Percentiles rank a stretch among this genome's conserved stretches.
These are phyloP conservation scores for Ips typographus DNA, from an alignment of 1,140 invertebrate species.

Conservation along the genomic window DNA sequence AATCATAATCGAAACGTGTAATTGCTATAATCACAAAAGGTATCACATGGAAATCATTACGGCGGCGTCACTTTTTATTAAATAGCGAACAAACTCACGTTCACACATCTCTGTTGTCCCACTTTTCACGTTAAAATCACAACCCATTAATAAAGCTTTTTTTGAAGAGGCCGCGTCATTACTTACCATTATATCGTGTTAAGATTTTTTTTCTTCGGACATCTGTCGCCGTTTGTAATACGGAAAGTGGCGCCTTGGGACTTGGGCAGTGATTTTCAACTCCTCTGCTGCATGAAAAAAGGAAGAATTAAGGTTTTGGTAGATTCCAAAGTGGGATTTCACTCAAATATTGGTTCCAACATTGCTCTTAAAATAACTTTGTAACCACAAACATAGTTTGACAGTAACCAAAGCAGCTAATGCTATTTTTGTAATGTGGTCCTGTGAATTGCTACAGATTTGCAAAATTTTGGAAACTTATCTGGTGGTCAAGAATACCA, in stretches of 20 bases:
- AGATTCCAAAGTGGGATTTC: no score
- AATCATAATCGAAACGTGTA: background rate
- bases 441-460: no score
- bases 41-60: background rate
- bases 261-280: slow-evolving; percentile 19
- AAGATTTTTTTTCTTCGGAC: slow-evolving; percentile 33
- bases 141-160: slow-evolving; percentile 35
- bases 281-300: no score
- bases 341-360: background rate
- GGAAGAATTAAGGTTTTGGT: no score
- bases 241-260: slow-evolving; percentile 30
- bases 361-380: background rate
- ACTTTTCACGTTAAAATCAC: slow-evolving; percentile 33
- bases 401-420: no score
- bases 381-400: no score
- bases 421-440: no score
- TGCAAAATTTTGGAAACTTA: no score
- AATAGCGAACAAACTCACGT: background rate
- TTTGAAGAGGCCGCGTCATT: slow-evolving; percentile 32
- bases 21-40: background rate
- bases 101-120: slow-evolving; percentile 9
- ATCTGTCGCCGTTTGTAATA: slow-evolving; percentile 37
- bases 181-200: slow-evolving; percentile 36
- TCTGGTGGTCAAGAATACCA: slow-evolving; percentile 3
- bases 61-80: background rate